These are phyloP conservation scores for Gastracanthus pulcherrimus DNA, from an alignment of 2,888 invertebrate genomes.

Conservation along the genomic window DNA sequence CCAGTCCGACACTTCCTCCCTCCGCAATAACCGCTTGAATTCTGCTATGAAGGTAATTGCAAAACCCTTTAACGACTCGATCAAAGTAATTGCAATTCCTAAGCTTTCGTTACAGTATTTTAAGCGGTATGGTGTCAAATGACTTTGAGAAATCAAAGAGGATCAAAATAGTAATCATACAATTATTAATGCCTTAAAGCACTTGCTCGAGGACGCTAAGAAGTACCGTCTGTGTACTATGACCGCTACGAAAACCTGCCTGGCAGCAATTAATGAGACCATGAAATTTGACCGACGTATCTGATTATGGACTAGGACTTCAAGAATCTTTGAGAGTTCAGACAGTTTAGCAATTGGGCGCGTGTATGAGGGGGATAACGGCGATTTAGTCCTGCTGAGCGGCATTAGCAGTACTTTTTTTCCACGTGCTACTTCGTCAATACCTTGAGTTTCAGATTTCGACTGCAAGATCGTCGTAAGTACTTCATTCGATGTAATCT, in stretches of 20 bases:
- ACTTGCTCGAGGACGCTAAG: neutral
- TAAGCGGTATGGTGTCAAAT: neutral
- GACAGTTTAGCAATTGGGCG: neutral
- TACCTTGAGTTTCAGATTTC: too few species aligned
- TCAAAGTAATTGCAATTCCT: neutral
- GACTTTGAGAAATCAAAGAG: neutral
- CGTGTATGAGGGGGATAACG: neutral
- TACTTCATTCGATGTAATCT: too few species aligned
- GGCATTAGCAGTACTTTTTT: neutral
- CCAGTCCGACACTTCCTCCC: neutral
- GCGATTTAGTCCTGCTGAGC: neutral
- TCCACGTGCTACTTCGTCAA: neutral
- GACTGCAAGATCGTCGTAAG: too few species aligned
- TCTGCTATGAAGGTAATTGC: neutral
- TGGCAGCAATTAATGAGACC: neutral
- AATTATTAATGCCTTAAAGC: neutral
- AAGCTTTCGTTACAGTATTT: neutral
- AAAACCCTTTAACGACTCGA: neutral
- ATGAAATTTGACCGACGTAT: neutral
- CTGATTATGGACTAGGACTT: neutral
- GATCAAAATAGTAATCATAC: too few species aligned
- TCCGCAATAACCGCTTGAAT: neutral
- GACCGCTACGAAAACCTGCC: neutral
- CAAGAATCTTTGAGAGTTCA: neutral
- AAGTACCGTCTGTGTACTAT: neutral